These are phyloP conservation scores for Steinernema carpocapsae DNA, from an alignment of 2,888 invertebrate genomes.

Conservation along the genomic window DNA sequence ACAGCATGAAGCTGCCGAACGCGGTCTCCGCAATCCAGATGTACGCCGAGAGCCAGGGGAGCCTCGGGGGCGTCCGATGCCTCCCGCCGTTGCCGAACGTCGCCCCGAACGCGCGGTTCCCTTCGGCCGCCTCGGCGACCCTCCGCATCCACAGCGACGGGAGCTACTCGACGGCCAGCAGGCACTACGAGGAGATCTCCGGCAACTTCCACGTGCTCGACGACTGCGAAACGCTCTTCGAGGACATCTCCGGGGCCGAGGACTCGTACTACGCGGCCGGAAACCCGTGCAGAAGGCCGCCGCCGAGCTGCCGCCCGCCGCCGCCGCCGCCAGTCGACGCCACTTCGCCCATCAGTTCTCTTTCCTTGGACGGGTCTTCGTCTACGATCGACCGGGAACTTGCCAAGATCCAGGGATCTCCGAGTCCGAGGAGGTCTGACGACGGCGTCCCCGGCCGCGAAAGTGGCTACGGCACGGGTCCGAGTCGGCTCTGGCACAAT, in stretches of 20 bases:
- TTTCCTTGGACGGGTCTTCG: conserved; percentile 1
- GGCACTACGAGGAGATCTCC: conserved; percentile 39
- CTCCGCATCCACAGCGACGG: background rate
- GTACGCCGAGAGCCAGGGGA: background rate
- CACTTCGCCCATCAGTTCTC: conserved; percentile 20
- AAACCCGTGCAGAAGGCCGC: conserved; percentile 32
- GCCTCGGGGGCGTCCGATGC: background rate
- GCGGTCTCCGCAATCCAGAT: conserved; percentile 28
- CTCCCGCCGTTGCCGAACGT: background rate
- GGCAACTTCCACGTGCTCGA: conserved; percentile 28
- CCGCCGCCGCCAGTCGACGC: conserved; percentile 32
- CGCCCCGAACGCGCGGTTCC: conserved; percentile 20
- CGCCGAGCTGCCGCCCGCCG: conserved; percentile 35
- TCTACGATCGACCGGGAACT: conserved; percentile 19
- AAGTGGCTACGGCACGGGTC: conserved; percentile 39
- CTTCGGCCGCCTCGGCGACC: conserved; percentile 8
- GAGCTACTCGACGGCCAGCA: conserved; percentile 31
- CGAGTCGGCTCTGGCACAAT: conserved; percentile 36
- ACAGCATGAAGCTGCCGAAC: conserved; percentile 26
- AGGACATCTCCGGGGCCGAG: background rate
- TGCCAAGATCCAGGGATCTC: conserved; percentile 15
- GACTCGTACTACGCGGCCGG: conserved; percentile 29
- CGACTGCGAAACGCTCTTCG: conserved; percentile 27
- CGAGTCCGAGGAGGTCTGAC: conserved; percentile 19
- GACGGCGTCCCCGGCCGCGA: conserved; percentile 35